phyloP scores from a whole-genome alignment of 2,797 vertebrate species.

The Luscinia luscinia region DNA sequence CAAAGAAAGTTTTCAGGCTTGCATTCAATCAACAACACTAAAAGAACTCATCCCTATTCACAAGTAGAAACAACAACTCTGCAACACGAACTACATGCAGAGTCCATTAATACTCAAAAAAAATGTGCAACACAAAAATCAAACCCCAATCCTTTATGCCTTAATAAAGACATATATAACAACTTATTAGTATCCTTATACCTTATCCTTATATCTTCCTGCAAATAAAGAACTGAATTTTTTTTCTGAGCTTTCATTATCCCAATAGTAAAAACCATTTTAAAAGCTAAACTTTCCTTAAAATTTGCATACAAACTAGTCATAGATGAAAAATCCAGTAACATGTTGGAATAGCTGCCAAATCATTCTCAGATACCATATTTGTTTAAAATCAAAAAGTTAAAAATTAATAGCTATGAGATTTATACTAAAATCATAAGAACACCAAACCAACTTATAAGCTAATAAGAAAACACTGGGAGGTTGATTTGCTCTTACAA shows the following conservation, averaged over 20 bases:
- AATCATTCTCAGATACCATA: neutral
- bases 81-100: neutral
- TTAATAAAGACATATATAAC: neutral
- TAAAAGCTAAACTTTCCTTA: neutral
- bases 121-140: neutral
- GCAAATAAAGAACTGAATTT: neutral
- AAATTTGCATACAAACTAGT: neutral
- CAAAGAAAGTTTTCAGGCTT: neutral
- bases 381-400: neutral
- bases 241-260: neutral
- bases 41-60: neutral
- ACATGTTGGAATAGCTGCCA: neutral
- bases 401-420: neutral
- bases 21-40: neutral
- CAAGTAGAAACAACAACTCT: neutral
- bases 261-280: neutral
- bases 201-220: neutral
- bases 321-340: neutral
- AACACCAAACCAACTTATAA: neutral
- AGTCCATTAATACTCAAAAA: neutral
- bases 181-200: neutral
- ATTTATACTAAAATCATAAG: neutral
- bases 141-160: neutral
- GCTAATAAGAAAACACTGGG: neutral
- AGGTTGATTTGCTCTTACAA: neutral